These are phyloP conservation scores for Toxotes jaculatrix DNA, from an alignment of 2,113 vertebrate genomes.

Conservation along the genomic window DNA sequence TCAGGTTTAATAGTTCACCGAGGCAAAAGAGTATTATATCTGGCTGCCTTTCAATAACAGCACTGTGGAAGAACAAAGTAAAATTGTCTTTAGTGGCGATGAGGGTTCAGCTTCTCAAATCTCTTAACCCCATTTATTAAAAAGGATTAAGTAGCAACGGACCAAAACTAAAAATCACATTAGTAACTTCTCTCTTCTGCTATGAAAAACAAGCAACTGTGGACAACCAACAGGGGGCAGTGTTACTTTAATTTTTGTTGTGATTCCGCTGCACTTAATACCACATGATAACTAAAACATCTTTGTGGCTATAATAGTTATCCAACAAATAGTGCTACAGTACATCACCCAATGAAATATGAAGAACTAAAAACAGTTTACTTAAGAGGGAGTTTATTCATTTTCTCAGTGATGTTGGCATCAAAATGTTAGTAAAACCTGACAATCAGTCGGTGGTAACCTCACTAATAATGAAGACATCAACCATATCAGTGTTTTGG, in stretches of 20 bases:
- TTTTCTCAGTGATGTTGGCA: no score
- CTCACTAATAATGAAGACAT: background rate
- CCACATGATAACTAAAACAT: background rate
- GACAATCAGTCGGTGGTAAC: background rate
- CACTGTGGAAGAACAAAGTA: background rate
- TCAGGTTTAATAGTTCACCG: background rate
- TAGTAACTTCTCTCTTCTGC: background rate
- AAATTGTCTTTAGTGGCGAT: background rate
- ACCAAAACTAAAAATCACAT: background rate
- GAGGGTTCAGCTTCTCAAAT: background rate
- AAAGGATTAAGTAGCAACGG: background rate
- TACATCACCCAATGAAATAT: no score
- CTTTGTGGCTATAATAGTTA: background rate
- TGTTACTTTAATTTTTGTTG: conserved; percentile 8
- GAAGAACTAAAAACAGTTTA: background rate
- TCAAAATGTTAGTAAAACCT: background rate
- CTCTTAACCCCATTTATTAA: background rate
- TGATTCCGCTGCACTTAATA: background rate
- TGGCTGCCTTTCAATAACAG: background rate
- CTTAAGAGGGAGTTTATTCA: background rate
- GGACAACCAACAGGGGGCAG: conserved; percentile 65
- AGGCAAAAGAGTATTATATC: background rate
- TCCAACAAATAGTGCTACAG: background rate
- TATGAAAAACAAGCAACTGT: background rate
- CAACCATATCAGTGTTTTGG: background rate